Evolutionary conservation across 2,797 vertebrate genomes (phyloP).

Genomic region (Silurus lanzhouensis): DNA sequence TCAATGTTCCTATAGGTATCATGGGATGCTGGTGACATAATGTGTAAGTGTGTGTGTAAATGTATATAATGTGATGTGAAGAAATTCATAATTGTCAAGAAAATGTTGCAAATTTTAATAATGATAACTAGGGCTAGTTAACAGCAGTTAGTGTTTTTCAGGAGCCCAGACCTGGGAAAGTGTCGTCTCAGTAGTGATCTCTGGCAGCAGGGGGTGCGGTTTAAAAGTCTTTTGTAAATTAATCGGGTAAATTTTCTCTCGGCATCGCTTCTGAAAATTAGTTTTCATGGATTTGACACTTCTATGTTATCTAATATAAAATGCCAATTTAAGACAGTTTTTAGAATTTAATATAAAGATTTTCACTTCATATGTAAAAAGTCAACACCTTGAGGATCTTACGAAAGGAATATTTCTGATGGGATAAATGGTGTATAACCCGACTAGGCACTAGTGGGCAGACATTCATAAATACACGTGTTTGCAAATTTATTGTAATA

Average conservation of each 20-base stretch:
- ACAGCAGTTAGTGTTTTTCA: neutral
- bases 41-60: no score
- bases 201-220: no score
- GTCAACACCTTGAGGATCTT: neutral
- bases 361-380: no score
- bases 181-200: neutral
- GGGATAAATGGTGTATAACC: neutral
- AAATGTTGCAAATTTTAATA: neutral
- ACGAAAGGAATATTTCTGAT: neutral
- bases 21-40: neutral
- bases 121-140: neutral
- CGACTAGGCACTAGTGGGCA: constrained; percentile 28
- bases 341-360: neutral
- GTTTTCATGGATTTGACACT: neutral
- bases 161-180: neutral
- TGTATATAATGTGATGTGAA: no score
- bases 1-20: neutral
- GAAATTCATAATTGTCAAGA: neutral
- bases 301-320: neutral
- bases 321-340: neutral
- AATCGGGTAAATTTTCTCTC: neutral
- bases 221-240: no score
- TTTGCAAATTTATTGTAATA: constrained; percentile 26
- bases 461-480: neutral
- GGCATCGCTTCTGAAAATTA: neutral